Percentiles rank a stretch among this genome's conserved stretches.
phyloP scores from a whole-genome alignment of 1,140 invertebrate species.

The Drosophila leontia region DNA sequence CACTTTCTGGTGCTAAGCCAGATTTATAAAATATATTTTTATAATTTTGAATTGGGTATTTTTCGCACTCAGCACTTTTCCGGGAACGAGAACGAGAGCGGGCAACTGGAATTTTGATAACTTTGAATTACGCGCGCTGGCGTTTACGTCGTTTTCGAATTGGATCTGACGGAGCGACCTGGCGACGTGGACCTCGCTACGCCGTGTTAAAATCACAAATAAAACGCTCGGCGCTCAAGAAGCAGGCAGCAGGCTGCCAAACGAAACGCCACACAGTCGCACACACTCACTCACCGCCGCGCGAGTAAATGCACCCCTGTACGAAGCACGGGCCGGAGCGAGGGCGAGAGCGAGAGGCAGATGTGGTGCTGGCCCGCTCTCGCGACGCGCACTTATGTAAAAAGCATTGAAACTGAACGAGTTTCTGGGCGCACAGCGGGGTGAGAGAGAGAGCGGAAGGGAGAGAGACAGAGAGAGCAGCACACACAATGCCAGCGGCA shows the following conservation, averaged over 20 bases:
- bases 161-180: constrained; percentile 60
- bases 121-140: constrained; percentile 80
- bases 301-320: constrained; percentile 72
- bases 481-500: constrained; percentile 36
- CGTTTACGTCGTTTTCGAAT: constrained; percentile 77
- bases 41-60: constrained; percentile 22
- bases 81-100: constrained; percentile 11
- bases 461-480: constrained; percentile 11
- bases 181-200: constrained; percentile 75
- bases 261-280: constrained; percentile 36
- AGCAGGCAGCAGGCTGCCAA: constrained; percentile 74
- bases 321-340: constrained; percentile 17
- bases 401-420: constrained; percentile 82
- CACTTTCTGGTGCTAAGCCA: constrained; percentile 27
- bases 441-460: constrained; percentile 9
- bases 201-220: constrained; percentile 84
- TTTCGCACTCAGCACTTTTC: constrained; percentile 44
- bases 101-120: constrained; percentile 46
- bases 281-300: constrained; percentile 12
- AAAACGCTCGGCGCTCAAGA: constrained; percentile 78
- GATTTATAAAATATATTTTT: constrained; percentile 1
- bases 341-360: constrained; percentile 22
- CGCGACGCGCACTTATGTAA: constrained; percentile 75
- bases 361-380: constrained; percentile 12
- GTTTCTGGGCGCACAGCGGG: constrained; percentile 56